Evolutionary conservation across 2,797 vertebrate species (phyloP).

Genomic region (Halcyon badia): DNA sequence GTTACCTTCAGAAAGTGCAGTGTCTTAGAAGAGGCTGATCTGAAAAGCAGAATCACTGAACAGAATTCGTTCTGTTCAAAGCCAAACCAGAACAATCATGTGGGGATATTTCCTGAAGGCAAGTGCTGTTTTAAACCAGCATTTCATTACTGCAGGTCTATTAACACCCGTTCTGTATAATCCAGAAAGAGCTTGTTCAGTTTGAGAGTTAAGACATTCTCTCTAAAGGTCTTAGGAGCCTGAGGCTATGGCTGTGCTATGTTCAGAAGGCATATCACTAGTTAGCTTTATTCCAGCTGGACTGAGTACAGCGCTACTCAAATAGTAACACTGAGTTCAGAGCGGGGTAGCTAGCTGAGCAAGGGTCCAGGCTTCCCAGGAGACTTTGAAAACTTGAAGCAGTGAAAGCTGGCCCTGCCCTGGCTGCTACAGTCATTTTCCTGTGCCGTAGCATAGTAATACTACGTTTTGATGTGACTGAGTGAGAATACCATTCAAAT

Average conservation of each 20-base stretch:
- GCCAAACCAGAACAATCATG: neutral
- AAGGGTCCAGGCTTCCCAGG: neutral
- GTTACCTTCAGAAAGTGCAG: too few relatives aligned
- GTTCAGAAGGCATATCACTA: neutral
- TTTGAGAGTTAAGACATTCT: neutral
- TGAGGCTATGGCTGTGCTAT: neutral
- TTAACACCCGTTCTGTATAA: neutral
- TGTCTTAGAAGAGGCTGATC: neutral
- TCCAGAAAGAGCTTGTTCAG: neutral
- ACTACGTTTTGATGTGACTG: neutral
- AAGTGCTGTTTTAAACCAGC: neutral
- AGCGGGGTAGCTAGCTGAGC: neutral
- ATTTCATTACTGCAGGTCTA: neutral
- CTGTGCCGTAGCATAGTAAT: rapidly evolving
- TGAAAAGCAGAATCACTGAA: neutral
- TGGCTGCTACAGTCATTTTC: neutral
- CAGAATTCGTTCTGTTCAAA: neutral
- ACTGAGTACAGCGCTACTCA: neutral
- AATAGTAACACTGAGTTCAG: neutral
- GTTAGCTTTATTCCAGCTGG: neutral
- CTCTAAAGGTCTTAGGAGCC: neutral
- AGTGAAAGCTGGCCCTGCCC: neutral
- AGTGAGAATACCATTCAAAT: neutral
- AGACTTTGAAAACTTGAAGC: neutral
- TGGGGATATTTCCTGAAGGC: neutral